Percentiles rank a stretch among this genome's conserved stretches.
Evolutionary conservation across 1,140 invertebrate genomes (phyloP).

Genomic region (Camponotus floridanus): DNA sequence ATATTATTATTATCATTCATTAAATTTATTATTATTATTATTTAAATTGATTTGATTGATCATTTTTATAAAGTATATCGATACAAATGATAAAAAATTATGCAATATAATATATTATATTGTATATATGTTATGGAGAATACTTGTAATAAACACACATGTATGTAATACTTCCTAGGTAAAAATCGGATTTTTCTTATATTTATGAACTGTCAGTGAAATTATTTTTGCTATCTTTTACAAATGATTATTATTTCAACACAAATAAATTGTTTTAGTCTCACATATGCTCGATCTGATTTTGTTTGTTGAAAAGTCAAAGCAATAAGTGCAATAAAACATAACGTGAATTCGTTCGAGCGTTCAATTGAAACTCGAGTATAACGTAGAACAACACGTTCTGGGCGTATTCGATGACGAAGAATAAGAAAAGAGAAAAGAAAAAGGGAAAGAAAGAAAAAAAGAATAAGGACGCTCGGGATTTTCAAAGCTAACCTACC

Average conservation of each 20-base stretch:
- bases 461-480: conserved; percentile 41
- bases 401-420: conserved; percentile 35
- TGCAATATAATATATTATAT: background rate
- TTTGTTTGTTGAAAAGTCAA: conserved; percentile 6
- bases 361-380: conserved; percentile 47
- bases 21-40: too few relatives aligned
- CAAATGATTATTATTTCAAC: background rate
- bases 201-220: background rate
- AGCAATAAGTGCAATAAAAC: conserved; percentile 18
- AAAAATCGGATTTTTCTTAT: background rate
- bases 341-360: conserved; percentile 23
- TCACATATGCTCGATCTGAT: background rate
- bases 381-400: conserved; percentile 49
- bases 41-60: background rate
- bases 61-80: too few relatives aligned
- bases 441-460: background rate
- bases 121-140: background rate
- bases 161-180: background rate
- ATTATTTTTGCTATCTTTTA: background rate
- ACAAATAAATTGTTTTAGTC: conserved; percentile 21
- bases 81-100: conserved; percentile 8
- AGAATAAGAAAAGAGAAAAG: conserved; percentile 6
- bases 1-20: background rate
- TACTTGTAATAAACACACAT: background rate
- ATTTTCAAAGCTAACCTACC: conserved; percentile 61